A percentile compares a stretch with the other conserved stretches of the same genome.
Conservation (phyloP, 2,113 vertebrate genomes). For the Crocuta crocuta region DNA sequence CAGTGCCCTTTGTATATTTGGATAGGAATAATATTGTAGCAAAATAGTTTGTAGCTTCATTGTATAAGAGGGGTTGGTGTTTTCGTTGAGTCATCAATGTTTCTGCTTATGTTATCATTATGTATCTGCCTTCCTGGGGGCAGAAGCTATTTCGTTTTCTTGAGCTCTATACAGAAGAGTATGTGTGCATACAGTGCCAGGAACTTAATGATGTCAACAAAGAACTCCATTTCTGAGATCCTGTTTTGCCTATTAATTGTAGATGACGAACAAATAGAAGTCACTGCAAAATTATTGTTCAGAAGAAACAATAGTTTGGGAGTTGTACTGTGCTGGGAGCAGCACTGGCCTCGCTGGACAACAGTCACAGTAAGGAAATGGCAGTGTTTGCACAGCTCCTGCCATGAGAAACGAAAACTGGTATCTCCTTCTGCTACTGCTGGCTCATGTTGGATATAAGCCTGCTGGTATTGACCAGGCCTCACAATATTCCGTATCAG, state of each 20-base stretch:
- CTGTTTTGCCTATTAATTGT: conserved; percentile 38
- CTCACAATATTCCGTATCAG: too few relatives aligned
- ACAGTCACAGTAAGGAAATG: too few relatives aligned
- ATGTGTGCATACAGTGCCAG: background rate
- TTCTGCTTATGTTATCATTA: conserved; percentile 55
- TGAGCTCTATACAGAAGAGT: background rate
- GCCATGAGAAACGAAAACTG: too few relatives aligned
- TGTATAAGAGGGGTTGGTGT: background rate
- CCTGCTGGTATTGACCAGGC: too few relatives aligned
- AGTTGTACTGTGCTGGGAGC: background rate
- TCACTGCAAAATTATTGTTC: background rate
- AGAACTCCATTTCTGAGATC: conserved; percentile 41
- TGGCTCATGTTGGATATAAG: too few relatives aligned
- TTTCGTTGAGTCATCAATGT: background rate
- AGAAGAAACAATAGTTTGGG: conserved; percentile 15
- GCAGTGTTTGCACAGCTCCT: too few relatives aligned
- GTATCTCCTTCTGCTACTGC: too few relatives aligned
- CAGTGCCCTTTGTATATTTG: background rate
- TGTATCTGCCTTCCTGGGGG: background rate
- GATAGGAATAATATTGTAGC: background rate
- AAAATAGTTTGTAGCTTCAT: conserved; percentile 32
- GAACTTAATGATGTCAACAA: conserved; percentile 16
- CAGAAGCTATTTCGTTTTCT: conserved; percentile 29
- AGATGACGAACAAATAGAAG: conserved; percentile 56
- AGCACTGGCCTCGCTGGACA: too few relatives aligned